Base-by-base conservation (phyloP, 2,888 invertebrate species). In the Geotrupes spiniger region DNA sequence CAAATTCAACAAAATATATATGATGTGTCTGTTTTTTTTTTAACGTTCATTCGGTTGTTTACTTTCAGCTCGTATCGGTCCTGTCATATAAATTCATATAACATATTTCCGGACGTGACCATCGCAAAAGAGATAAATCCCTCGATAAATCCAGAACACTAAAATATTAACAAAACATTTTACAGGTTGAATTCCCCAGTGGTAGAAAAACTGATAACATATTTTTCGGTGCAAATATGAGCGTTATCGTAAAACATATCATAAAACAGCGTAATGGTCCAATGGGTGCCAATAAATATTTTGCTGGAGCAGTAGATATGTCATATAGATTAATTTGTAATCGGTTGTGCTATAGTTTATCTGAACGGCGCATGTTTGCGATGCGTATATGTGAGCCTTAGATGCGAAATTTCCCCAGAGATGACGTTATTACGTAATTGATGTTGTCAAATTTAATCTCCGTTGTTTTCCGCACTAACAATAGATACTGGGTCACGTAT, bases 291-390 rank as follows among this genome's bases (percentile, higher is more conserved):
- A 11, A 38, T 38, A 38, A 38, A 38, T 38, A 38, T 38, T 38
- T 38, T 38, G 25, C 38, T n/a, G 16, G 8, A 8, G 17, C 38
- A 38, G 21, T 9, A 38, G 17, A 38, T 21, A 17, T 38, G 38
- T 21, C 25, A 38, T 11, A 38, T 25, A 25, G 21, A 38, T 38
- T 38, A 38, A 38, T 38, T n/a, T 38, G 25, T 38, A 38, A 38
- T 14, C 16, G 38, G 11, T 17, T 17, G 25, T 21, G 6, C 9
- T 17, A n/a, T 25, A 38, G 38, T 38, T 38, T 17, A 17, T 38
- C 14, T 11, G 25, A 38, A 38, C 38, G 14, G 15, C 16, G 12
- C 14, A 15, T 21, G 21, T 38, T 38, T 38, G 38, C 11, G 38
- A 9, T 25, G 38, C 17, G 38, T 38, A 38, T 17, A 38, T 33